Conservation (phyloP, 2,888 invertebrate genomes). For the Orchesella flavescens region DNA sequence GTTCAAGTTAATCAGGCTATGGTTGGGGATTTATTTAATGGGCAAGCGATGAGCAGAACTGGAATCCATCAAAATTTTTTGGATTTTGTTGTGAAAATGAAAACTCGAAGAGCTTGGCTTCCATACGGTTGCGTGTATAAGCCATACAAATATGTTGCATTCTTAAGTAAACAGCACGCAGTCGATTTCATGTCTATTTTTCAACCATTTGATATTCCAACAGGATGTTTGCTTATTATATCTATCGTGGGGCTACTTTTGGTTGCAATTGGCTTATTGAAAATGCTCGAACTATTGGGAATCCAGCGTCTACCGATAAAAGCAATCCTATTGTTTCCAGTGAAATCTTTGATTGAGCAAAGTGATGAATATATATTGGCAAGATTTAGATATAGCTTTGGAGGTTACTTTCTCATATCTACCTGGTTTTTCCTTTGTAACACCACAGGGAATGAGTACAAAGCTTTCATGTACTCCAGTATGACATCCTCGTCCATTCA, state of each 20-base stretch:
- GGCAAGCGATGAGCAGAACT: background rate
- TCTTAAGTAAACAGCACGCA: constrained; percentile 20
- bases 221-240: background rate
- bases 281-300: background rate
- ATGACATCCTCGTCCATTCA: constrained; percentile 34
- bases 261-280: background rate
- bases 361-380: background rate
- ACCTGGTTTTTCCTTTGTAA: constrained; percentile 29
- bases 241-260: background rate
- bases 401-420: constrained; percentile 30
- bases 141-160: constrained; percentile 30
- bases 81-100: background rate
- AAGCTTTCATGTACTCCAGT: constrained; percentile 47
- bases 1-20: too few species aligned
- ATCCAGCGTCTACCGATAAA: background rate
- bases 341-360: constrained; percentile 36
- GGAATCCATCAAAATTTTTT: constrained; percentile 4
- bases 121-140: constrained; percentile 24
- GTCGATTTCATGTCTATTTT: constrained; percentile 5
- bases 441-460: constrained; percentile 46
- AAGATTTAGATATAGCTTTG: background rate
- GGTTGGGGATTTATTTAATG: too few species aligned
- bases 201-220: constrained; percentile 20
- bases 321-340: background rate
- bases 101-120: constrained; percentile 27